phyloP scores from a whole-genome alignment of 2,888 invertebrate species.

The Oscheius sp. region DNA sequence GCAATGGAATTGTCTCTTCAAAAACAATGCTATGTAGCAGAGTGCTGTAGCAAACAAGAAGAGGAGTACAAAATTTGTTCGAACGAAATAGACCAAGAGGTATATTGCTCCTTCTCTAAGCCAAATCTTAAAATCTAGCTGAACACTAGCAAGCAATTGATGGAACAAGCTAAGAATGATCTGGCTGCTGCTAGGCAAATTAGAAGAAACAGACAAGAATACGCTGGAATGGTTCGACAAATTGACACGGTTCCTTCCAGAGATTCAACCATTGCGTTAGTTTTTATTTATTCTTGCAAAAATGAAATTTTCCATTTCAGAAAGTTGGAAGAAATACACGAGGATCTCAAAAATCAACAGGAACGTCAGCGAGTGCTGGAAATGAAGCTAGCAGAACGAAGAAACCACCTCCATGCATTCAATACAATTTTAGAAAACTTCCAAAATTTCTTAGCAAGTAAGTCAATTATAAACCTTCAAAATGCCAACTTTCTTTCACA shows the following conservation, averaged over 20 bases:
- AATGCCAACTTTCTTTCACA: background rate
- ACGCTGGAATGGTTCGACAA: slow-evolving; percentile 55
- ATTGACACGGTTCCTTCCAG: slow-evolving; percentile 59
- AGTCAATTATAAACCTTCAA: background rate
- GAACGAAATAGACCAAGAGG: slow-evolving; percentile 46
- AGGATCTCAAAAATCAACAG: slow-evolving; percentile 55
- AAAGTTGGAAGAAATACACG: slow-evolving; percentile 51
- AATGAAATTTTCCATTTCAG: slow-evolving; percentile 33
- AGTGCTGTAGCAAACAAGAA: slow-evolving; percentile 38
- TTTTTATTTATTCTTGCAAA: background rate
- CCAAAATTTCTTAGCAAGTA: slow-evolving; percentile 46
- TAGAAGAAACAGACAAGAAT: slow-evolving; percentile 62
- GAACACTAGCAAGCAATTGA: slow-evolving; percentile 35
- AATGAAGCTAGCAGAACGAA: slow-evolving; percentile 46
- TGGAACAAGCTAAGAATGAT: slow-evolving; percentile 59
- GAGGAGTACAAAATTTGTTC: slow-evolving; percentile 42
- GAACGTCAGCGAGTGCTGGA: slow-evolving; percentile 59
- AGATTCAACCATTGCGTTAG: slow-evolving; percentile 43
- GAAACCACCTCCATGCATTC: slow-evolving; percentile 49
- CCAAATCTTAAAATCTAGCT: slow-evolving; percentile 11
- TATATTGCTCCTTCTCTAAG: too few relatives aligned
- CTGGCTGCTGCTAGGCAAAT: slow-evolving; percentile 49
- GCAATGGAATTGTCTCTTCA: slow-evolving; percentile 49
- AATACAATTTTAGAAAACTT: slow-evolving; percentile 48
- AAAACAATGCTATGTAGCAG: slow-evolving; percentile 50